Evolutionary conservation across 2,797 vertebrate genomes (phyloP), one percentile per base, ranked within the genome.

Genomic region (Bucorvus abyssinicus): DNA sequence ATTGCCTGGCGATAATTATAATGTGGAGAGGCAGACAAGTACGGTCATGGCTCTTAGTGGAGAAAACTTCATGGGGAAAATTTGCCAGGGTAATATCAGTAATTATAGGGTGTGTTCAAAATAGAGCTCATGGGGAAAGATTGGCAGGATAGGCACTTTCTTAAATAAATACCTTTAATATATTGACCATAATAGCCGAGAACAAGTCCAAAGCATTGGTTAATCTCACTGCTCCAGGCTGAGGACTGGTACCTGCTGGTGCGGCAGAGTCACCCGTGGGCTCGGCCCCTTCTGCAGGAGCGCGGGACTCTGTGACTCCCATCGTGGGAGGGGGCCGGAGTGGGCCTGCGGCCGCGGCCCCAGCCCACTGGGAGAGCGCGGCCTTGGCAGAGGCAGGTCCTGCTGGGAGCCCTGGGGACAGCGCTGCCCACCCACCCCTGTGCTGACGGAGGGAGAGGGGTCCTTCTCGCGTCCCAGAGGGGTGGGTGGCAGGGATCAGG

Each of bases 101-200:
- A 96, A 96, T 95, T 95, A 94, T 79, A 93, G 94, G 94, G 93
- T 89, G 96, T 95, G 94, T 93, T 93, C 90, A 63, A 86, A 94
- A 94, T 85, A 91, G 94, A 82, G 91, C 87, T 93, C 84, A 87
- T 87, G 80, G 92, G 96, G 92, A 95, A 95, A 96, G 95, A 95
- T 95, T 93, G 93, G 95, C 95, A 95, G 93, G 90, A 93, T 96
- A 96, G 94, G 89, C 89, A 94, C 90, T 92, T 97, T 94, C 94
- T 96, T 93, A 96, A 94, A 90, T 93, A 95, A 95, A 96, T 95
- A 91, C 93, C 84, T 90, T 93, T 83, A 90, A 89, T 94, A 82
- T 88, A 90, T 93, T 93, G 91, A 94, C 94, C 93, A 49, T 95
- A 89, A 92, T 67, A 92, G 78, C 78, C 21, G 24, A 89, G 89